These are phyloP conservation scores for Lydus trimaculatus DNA, from an alignment of 2,888 invertebrate genomes.

Conservation along the genomic window DNA sequence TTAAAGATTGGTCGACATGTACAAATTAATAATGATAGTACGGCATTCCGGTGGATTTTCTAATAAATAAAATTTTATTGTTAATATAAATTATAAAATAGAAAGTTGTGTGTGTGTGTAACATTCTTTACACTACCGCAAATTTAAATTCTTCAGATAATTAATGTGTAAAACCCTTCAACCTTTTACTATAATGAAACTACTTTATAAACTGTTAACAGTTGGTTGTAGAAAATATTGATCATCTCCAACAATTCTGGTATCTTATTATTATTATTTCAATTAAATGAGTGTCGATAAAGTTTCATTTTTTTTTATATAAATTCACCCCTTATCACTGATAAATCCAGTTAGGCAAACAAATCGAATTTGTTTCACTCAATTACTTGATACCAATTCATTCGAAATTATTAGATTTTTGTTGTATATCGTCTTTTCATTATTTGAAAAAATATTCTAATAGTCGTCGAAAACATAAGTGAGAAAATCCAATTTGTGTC, in stretches of 20 bases:
- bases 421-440: background rate
- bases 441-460: too few species aligned
- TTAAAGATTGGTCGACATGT: background rate
- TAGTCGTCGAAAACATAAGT: background rate
- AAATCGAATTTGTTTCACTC: background rate
- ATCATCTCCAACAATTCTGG: too few species aligned
- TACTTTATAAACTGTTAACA: background rate
- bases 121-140: background rate
- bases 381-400: background rate
- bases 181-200: background rate
- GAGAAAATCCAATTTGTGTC: background rate
- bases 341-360: background rate
- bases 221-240: background rate
- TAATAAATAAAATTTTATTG: background rate
- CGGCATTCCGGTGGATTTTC: background rate
- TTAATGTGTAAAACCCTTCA: background rate
- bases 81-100: background rate
- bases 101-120: too few species aligned
- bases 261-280: too few species aligned
- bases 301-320: too few species aligned
- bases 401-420: background rate
- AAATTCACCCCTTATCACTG: background rate
- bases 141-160: slow-evolving; percentile 2
- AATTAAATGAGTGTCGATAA: too few species aligned
- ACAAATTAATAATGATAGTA: background rate